These are phyloP conservation scores for Acrocera orbiculus DNA, from an alignment of 2,888 invertebrate species.

Conservation along the genomic window DNA sequence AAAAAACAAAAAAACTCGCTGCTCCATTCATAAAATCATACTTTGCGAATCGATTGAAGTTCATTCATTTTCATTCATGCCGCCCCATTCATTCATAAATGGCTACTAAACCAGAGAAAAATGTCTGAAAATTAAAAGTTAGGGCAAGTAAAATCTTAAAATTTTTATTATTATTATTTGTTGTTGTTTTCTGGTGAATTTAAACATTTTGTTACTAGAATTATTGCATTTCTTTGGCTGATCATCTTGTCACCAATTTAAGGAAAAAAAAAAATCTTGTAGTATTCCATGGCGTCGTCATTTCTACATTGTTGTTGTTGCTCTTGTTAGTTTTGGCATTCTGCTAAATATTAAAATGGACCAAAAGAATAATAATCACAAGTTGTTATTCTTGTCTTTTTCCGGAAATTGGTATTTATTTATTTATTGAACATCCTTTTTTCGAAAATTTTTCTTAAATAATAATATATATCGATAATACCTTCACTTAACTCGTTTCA, in stretches of 20 bases:
- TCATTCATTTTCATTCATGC: constrained; percentile 9
- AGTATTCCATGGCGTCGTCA: constrained; percentile 2
- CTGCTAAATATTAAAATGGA: too few relatives aligned
- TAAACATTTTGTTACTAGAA: too few relatives aligned
- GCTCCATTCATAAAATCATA: constrained; percentile 9
- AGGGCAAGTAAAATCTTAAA: constrained; percentile 5
- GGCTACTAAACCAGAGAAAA: constrained; percentile 7
- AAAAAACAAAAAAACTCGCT: constrained; percentile 9
- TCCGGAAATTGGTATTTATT: constrained; percentile 10
- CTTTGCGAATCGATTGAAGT: constrained; percentile 2
- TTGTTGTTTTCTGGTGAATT: too few relatives aligned
- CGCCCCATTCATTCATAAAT: constrained; percentile 9
- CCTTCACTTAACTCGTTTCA: too few relatives aligned
- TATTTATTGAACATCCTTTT: too few relatives aligned
- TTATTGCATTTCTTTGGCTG: too few relatives aligned
- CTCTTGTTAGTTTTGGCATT: neutral
- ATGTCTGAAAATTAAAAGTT: constrained; percentile 7
- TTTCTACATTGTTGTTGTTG: neutral
- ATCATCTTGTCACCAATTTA: too few relatives aligned
- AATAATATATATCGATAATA: too few relatives aligned
- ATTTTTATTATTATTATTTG: too few relatives aligned
- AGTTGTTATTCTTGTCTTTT: constrained; percentile 3
- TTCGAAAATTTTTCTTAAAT: too few relatives aligned
- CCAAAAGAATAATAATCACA: too few relatives aligned
- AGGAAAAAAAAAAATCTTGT: too few relatives aligned